A percentile compares a stretch with the other conserved stretches of the same genome.
phyloP scores from a whole-genome alignment of 2,113 vertebrate species.

The Aplodontia rufa region DNA sequence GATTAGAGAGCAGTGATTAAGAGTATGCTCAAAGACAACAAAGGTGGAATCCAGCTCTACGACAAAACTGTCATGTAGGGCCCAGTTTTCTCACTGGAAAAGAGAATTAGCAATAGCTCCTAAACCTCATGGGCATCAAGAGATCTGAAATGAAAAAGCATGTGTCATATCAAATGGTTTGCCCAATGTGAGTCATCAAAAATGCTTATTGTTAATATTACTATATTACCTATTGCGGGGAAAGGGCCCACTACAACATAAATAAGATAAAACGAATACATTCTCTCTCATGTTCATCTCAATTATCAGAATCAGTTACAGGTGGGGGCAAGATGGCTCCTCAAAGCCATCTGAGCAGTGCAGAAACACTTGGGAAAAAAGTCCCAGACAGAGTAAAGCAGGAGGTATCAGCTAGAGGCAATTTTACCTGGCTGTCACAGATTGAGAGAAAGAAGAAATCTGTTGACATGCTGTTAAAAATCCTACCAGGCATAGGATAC shows the following conservation, averaged over 20 bases:
- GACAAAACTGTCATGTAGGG: neutral
- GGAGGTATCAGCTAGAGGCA: neutral
- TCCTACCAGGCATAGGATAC: neutral
- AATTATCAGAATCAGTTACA: neutral
- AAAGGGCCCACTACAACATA: neutral
- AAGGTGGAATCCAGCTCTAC: neutral
- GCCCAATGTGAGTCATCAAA: neutral
- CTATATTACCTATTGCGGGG: neutral
- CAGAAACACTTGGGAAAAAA: neutral
- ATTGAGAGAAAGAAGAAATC: neutral
- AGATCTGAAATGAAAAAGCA: constrained; percentile 1
- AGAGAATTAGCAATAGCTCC: neutral
- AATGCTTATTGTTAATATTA: neutral
- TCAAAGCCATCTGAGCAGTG: neutral
- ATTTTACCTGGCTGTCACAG: neutral
- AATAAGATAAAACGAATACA: neutral
- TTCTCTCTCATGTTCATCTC: neutral
- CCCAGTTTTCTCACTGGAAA: neutral
- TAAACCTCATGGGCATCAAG: neutral
- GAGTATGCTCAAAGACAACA: neutral
- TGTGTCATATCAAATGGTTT: neutral
- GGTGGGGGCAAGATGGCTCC: neutral
- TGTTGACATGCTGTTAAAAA: neutral
- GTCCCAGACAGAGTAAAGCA: neutral
- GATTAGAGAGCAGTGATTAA: neutral